Evolutionary conservation across 92 coral and sea anemone species (phyloP).

Genomic region (Diadumene lineata): DNA sequence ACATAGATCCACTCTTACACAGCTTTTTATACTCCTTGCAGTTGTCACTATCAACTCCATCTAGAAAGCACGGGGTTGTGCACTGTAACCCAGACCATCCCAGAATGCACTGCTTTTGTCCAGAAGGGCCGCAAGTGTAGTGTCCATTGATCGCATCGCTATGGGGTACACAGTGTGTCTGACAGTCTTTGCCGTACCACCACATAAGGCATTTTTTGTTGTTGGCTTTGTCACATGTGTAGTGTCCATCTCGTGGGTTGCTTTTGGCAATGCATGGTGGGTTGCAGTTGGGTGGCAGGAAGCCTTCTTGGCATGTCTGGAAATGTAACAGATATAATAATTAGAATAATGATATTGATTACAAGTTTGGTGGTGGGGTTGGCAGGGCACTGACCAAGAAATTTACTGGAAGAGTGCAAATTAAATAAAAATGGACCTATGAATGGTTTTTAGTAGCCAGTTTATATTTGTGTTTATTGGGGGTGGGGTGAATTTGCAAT

Average conservation of each 20-base stretch:
- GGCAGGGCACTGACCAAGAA: too few relatives aligned
- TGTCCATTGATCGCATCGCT: conserved; percentile 51
- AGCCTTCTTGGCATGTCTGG: conserved; percentile 24
- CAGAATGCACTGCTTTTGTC: conserved; percentile 58
- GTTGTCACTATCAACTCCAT: not conserved
- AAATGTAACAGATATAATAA: not conserved
- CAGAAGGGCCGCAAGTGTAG: conserved; percentile 68
- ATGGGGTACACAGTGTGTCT: conserved; percentile 62
- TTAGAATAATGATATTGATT: not conserved
- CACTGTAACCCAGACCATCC: conserved; percentile 62
- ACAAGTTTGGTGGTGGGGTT: too few relatives aligned
- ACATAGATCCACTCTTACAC: conserved; percentile 17
- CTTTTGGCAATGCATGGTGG: conserved; percentile 24
- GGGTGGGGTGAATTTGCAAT: too few relatives aligned
- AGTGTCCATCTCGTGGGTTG: conserved; percentile 40
- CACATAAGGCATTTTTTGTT: conserved; percentile 45
- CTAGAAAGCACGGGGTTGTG: conserved; percentile 12
- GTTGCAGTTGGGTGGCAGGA: conserved; percentile 28
- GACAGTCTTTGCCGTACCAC: conserved; percentile 72
- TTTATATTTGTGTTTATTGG: too few relatives aligned
- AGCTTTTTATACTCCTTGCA: not conserved
- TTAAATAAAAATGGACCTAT: too few relatives aligned
- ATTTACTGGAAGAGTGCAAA: too few relatives aligned
- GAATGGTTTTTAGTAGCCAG: too few relatives aligned
- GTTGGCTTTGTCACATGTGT: conserved; percentile 57